Evolutionary conservation across 2,888 invertebrate species (phyloP), one percentile per base, ranked within the genome.

Genomic region (Hirtodrosophila trivittata): DNA sequence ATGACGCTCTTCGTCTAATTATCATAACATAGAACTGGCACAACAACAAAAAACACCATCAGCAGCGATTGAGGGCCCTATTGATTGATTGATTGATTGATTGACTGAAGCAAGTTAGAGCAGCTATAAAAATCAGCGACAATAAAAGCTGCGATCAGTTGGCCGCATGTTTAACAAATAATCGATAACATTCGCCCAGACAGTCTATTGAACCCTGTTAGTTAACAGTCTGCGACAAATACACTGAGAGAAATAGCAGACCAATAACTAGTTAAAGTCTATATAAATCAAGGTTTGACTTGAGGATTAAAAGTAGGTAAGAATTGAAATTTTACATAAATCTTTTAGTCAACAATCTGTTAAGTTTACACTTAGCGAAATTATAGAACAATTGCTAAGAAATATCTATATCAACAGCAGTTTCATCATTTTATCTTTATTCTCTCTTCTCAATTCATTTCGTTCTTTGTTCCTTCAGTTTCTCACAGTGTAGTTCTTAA

Each of bases 21-120:
- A 78, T 57, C 84, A 86, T 86, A 84, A 72, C 55, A 56, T 45
- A 60, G 67, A 84, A 76, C 54, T 50, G 50, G 66, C 41, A 58
- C 76, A 70, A 3, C 30, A 38, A 47, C 13, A 5, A 21, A 21
- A 2, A 21, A 3, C 18, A 21, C 5, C 18, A 21, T 21, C 5
- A 21, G 5, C 5, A 21, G 7, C 12, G 33, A 47, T 10, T 43
- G 39, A 39, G 33, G 47, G 58, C 13, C 16, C 45, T 49, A 59
- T 73, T 72, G 77, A 77, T 62, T 50, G 57, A 43, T 63, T 57
- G 60, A 66, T 56, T 38, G 52, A 67, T 75, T 69, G 58, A 69
- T 57, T 21, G n/a, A 63, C 58, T 58, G 68, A 70, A 75, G 21
- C 41, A 18, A 63, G 50, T 58, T 35, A 7, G 38, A 49, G 16